phyloP scores from a whole-genome alignment of 2,888 invertebrate species.

The Ypsolopha sequella region DNA sequence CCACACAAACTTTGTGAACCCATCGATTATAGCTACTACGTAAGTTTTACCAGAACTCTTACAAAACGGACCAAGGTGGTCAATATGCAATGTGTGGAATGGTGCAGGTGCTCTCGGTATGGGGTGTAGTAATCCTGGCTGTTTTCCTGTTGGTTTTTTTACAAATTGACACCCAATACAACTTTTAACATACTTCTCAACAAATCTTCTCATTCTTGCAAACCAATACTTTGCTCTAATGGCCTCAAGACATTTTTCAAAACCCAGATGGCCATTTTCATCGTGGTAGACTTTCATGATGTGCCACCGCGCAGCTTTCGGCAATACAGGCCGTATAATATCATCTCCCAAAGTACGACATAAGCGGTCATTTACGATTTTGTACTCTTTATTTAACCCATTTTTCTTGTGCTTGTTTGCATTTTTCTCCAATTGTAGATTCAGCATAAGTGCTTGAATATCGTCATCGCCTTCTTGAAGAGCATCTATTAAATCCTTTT shows the following conservation, averaged over 20 bases:
- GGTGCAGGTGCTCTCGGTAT: not conserved
- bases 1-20: too few species aligned
- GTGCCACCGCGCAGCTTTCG: too few species aligned
- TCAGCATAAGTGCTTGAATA: too few species aligned
- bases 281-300: too few species aligned
- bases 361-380: too few species aligned
- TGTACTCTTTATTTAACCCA: too few species aligned
- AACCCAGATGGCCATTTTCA: not conserved
- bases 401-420: too few species aligned
- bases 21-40: too few species aligned
- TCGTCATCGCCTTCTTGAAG: constrained; percentile 5
- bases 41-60: too few species aligned
- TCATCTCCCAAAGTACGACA: too few species aligned
- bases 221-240: not conserved
- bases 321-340: too few species aligned
- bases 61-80: not conserved
- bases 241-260: not conserved
- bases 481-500: constrained; percentile 6
- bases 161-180: not conserved
- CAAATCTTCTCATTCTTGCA: not conserved
- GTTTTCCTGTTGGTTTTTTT: not conserved
- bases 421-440: too few species aligned
- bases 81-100: not conserved
- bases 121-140: not conserved
- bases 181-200: not conserved